A percentile compares a stretch with the other conserved stretches of the same genome.
phyloP scores from a whole-genome alignment of 2,797 vertebrate genomes.

The Heterohyrax brucei region DNA sequence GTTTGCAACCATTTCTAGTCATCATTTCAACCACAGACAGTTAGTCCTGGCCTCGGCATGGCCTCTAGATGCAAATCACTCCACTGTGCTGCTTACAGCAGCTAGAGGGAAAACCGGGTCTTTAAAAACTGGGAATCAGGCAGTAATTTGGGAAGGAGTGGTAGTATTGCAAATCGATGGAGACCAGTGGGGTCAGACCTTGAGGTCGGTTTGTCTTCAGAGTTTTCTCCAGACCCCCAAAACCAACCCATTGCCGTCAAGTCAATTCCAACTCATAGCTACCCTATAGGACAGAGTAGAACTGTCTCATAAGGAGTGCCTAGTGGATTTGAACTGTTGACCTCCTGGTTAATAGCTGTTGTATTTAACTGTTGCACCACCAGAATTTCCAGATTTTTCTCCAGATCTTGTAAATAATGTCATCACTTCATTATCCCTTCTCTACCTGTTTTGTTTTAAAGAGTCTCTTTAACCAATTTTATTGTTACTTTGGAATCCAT shows the following conservation, averaged over 20 bases:
- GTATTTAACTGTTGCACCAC: no score
- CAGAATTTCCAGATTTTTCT: neutral
- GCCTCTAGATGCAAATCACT: neutral
- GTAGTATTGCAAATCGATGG: neutral
- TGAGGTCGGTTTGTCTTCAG: neutral
- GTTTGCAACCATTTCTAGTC: slow-evolving; percentile 23
- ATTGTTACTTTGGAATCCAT: neutral
- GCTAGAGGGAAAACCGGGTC: neutral
- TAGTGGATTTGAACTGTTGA: no score
- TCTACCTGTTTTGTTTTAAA: neutral
- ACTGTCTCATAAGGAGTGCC: no score
- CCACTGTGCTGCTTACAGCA: neutral
- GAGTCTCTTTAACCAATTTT: slow-evolving; percentile 6
- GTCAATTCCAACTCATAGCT: no score
- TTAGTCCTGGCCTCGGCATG: neutral
- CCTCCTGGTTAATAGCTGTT: no score
- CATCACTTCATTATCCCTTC: neutral
- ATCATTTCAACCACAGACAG: slow-evolving; percentile 6
- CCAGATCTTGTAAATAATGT: neutral
- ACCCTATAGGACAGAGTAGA: no score
- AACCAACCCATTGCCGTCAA: no score
- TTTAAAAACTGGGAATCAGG: neutral
- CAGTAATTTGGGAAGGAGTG: neutral
- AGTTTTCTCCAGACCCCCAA: neutral
- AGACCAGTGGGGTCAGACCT: neutral